A percentile compares a stretch with the other conserved stretches of the same genome.
Conservation (phyloP, 1,140 invertebrate genomes). For the Teleogryllus occipitalis region DNA sequence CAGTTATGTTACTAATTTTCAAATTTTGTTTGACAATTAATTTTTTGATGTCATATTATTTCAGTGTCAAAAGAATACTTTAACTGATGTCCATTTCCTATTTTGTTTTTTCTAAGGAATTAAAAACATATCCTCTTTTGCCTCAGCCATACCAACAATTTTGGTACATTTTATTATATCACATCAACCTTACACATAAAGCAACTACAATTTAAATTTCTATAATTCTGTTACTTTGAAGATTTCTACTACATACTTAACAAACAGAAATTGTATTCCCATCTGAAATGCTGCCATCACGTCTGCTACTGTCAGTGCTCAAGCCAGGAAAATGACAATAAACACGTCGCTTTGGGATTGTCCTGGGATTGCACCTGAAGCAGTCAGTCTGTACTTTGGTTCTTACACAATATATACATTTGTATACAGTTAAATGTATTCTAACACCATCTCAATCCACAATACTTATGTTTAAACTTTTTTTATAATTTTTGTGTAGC, state of each 20-base stretch:
- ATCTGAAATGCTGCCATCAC: background rate
- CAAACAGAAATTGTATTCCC: constrained; percentile 20
- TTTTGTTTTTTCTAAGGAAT: too few species aligned
- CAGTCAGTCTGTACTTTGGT: constrained; percentile 18
- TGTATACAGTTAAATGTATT: constrained; percentile 9
- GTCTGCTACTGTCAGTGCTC: background rate
- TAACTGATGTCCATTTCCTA: too few species aligned
- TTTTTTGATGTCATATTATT: background rate
- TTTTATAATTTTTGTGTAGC: constrained; percentile 8
- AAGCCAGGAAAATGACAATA: background rate
- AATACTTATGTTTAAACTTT: background rate
- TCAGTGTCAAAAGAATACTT: too few species aligned
- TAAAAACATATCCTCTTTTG: background rate
- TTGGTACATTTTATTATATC: constrained; percentile 31
- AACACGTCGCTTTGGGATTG: constrained; percentile 10
- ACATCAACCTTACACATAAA: constrained; percentile 41
- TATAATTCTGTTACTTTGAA: constrained; percentile 21
- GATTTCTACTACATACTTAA: constrained; percentile 19
- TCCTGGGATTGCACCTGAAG: constrained; percentile 13
- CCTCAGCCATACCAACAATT: background rate
- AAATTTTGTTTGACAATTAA: background rate
- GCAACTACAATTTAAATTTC: constrained; percentile 27
- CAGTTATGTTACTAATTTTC: background rate
- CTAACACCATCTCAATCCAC: constrained; percentile 5
- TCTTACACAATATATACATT: constrained; percentile 13